Evolutionary conservation across 2,113 vertebrate genomes (phyloP).

Genomic region (Pelusios castaneus): DNA sequence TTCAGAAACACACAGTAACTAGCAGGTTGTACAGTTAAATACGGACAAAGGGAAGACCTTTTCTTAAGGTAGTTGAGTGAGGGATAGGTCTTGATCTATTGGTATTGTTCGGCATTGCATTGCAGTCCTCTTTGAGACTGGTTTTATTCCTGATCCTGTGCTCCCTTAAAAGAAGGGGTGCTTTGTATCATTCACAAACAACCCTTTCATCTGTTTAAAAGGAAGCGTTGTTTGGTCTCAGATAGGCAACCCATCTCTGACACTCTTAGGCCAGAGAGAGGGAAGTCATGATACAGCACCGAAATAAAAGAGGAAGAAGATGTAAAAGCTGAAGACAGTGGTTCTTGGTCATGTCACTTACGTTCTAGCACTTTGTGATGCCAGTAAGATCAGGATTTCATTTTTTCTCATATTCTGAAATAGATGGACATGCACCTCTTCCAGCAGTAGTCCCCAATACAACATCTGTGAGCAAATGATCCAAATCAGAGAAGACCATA

Average conservation of each 20-base stretch:
- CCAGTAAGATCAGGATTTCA: neutral
- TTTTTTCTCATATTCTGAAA: conserved; percentile 17
- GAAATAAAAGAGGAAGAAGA: neutral
- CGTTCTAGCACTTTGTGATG: neutral
- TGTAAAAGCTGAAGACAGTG: neutral
- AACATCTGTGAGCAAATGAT: conserved; percentile 99
- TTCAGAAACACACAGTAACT: neutral
- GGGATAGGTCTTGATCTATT: neutral
- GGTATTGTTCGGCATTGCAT: neutral
- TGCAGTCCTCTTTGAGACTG: neutral
- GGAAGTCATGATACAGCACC: neutral
- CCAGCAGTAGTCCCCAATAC: conserved; percentile 97
- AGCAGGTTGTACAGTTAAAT: neutral
- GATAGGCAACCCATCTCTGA: neutral
- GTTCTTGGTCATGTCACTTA: neutral
- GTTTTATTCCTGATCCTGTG: neutral
- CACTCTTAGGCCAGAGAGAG: neutral
- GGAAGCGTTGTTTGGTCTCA: neutral
- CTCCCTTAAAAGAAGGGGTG: neutral
- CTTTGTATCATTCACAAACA: neutral
- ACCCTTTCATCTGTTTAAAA: neutral
- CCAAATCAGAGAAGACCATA: conserved; percentile 97
- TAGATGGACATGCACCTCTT: conserved; percentile 84
- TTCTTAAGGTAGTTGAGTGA: neutral
- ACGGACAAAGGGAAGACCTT: neutral